phyloP scores from a whole-genome alignment of 2,888 invertebrate genomes.

The Orchesellides sinensis region DNA sequence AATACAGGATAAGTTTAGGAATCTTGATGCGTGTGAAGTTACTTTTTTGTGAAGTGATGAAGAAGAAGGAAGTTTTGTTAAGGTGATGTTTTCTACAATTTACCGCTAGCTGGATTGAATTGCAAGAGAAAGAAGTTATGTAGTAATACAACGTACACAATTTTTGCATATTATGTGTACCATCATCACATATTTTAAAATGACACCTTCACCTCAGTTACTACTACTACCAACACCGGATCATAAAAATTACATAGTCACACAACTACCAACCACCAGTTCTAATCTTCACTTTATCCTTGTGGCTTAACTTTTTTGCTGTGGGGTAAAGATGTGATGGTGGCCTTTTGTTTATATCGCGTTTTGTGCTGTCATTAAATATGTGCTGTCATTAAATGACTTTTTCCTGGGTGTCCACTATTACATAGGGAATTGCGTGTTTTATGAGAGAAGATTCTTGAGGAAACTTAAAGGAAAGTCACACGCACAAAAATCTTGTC shows the following conservation, averaged over 20 bases:
- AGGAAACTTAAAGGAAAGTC: conserved; percentile 24
- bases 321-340: background rate
- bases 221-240: conserved; percentile 38
- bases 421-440: conserved; percentile 40
- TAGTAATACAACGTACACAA: too few species aligned
- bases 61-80: conserved; percentile 29
- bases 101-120: conserved; percentile 60
- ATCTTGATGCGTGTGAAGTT: conserved; percentile 20
- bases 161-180: conserved; percentile 44
- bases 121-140: conserved; percentile 27
- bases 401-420: conserved; percentile 35
- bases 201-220: conserved; percentile 51
- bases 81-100: conserved; percentile 35
- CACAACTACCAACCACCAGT: conserved; percentile 12
- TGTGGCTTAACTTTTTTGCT: conserved; percentile 30
- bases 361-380: background rate
- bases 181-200: conserved; percentile 45
- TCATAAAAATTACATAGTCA: conserved; percentile 43
- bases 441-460: background rate
- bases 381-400: conserved; percentile 33
- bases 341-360: conserved; percentile 5
- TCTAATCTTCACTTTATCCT: conserved; percentile 12
- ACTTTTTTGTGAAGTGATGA: conserved; percentile 11
- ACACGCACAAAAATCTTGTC: conserved; percentile 17
- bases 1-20: conserved; percentile 44